Evolutionary conservation across 2,797 vertebrate species (phyloP), one percentile per base, ranked within the genome.

Genomic region (Chanos chanos): DNA sequence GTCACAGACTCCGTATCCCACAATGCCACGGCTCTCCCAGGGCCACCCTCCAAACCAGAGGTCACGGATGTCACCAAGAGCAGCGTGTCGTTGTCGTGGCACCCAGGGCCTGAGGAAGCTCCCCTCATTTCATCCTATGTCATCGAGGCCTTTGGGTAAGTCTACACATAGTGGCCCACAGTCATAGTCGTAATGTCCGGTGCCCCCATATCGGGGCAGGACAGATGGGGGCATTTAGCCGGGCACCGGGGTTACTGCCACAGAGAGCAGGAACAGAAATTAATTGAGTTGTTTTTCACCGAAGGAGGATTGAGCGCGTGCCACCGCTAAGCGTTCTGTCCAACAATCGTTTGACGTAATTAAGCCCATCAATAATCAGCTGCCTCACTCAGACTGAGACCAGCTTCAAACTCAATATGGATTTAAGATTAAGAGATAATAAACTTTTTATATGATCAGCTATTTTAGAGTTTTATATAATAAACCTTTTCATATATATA

Each of bases 121-220:
- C 87, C 94, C 61, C 91, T 92, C 39, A 89, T 93, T 74, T 91
- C 87, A 64, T 89, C 92, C 70, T 97, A 95, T 86, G 92, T 98
- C 86, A 97, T 99, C 55, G 96, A 99, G 64, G 94, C 96, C 56
- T 99, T 99, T 75, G 97, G 96, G 96, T 99, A 93, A 40, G 86
- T 86, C 74, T 82, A 39, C 59, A 73, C 80, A 79, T 81, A 73
- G 71, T 60, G 71, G 74, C 82, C 73, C 49, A 3, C 0, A 45
- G 81, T 73, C 61, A 28, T 70, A 45, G 9, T 41, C 18, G 16
- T 4, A 15, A 21, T 13, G 7, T 79, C 75, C 71, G 69, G 77
- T 82, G 82, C 83, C 83, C 83, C 74, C 68, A 39, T 77, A 83
- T 72, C 67, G 79, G 62, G 57, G 63, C 67, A 54, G 63, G 77